Percentiles rank a stretch among this genome's conserved stretches.
phyloP scores from a whole-genome alignment of 1,140 invertebrate genomes.

The Limonius californicus region DNA sequence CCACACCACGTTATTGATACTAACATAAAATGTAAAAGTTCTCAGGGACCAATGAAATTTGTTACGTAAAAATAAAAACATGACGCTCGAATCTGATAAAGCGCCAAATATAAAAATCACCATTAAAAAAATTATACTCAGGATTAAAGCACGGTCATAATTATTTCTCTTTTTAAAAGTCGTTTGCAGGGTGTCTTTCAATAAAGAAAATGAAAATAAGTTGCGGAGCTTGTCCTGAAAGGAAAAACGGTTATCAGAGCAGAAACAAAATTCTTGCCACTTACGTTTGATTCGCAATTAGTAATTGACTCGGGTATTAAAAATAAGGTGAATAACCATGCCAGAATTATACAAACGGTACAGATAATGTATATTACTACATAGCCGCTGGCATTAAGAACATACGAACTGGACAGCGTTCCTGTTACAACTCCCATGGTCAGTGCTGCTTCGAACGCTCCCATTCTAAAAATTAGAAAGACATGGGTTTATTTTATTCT shows the following conservation, averaged over 20 bases:
- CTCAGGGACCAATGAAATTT: slow-evolving; percentile 65
- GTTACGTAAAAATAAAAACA: slow-evolving; percentile 60
- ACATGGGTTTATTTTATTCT: too few species aligned
- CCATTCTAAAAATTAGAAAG: slow-evolving; percentile 22
- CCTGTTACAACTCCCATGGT: slow-evolving; percentile 7
- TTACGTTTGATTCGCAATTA: slow-evolving; percentile 23
- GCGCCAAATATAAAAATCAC: slow-evolving; percentile 38
- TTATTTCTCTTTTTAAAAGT: slow-evolving; percentile 58
- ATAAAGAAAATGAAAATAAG: slow-evolving; percentile 54
- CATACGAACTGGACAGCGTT: slow-evolving; percentile 8
- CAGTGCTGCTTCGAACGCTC: slow-evolving; percentile 3
- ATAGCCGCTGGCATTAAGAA: slow-evolving; percentile 7
- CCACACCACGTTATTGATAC: slow-evolving; percentile 47
- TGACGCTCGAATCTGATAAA: slow-evolving; percentile 42
- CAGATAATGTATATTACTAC: not conserved
- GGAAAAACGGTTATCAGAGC: too few species aligned
- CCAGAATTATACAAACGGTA: not conserved
- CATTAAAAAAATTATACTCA: slow-evolving; percentile 56
- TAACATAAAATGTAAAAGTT: slow-evolving; percentile 56
- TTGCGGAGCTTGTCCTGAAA: slow-evolving; percentile 46
- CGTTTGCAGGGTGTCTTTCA: slow-evolving; percentile 57
- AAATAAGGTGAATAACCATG: slow-evolving; percentile 1
- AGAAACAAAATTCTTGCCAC: too few species aligned
- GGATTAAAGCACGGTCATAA: slow-evolving; percentile 56
- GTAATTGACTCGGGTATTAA: slow-evolving; percentile 17